Percentiles rank a stretch among this genome's conserved stretches.
phyloP scores from a whole-genome alignment of 1,140 invertebrate species.

The Nylanderia fulva region DNA sequence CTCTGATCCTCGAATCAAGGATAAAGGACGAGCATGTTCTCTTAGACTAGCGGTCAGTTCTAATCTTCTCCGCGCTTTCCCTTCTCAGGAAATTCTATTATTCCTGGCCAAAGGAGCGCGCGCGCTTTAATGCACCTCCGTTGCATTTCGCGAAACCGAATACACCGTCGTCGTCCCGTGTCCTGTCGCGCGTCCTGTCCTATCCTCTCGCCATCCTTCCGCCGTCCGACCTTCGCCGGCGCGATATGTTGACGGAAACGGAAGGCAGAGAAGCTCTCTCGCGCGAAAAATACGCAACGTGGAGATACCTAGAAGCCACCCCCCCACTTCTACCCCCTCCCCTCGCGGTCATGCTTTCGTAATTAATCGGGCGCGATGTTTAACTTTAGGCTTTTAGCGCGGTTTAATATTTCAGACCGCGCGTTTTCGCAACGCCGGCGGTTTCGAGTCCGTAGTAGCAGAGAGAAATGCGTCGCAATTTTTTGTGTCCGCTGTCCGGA shows the following conservation, averaged over 20 bases:
- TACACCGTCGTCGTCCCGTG: conserved; percentile 21
- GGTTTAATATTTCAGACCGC: conserved; percentile 58
- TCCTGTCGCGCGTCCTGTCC: no score
- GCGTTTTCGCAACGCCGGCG: conserved; percentile 28
- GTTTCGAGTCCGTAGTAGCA: conserved; percentile 32
- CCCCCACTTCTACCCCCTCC: no score
- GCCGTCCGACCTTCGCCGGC: not conserved
- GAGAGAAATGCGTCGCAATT: conserved; percentile 56
- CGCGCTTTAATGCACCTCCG: conserved; percentile 53
- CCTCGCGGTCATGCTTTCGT: conserved; percentile 57
- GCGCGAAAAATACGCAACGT: conserved; percentile 39
- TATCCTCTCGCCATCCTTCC: conserved; percentile 1
- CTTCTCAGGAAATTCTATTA: conserved; percentile 55
- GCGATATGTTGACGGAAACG: conserved; percentile 21
- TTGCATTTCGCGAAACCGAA: conserved; percentile 60
- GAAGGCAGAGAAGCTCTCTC: conserved; percentile 3
- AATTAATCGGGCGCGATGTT: conserved; percentile 60
- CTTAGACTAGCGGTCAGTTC: conserved; percentile 31
- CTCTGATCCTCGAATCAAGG: not conserved
- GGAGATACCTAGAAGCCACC: no score
- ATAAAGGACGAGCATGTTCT: conserved; percentile 12
- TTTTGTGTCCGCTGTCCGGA: conserved; percentile 39
- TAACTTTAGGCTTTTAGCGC: conserved; percentile 61
- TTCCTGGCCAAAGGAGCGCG: conserved; percentile 39
- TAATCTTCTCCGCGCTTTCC: conserved; percentile 35